Conservation (phyloP, 2,113 vertebrate species). For the Calyptomena viridis region DNA sequence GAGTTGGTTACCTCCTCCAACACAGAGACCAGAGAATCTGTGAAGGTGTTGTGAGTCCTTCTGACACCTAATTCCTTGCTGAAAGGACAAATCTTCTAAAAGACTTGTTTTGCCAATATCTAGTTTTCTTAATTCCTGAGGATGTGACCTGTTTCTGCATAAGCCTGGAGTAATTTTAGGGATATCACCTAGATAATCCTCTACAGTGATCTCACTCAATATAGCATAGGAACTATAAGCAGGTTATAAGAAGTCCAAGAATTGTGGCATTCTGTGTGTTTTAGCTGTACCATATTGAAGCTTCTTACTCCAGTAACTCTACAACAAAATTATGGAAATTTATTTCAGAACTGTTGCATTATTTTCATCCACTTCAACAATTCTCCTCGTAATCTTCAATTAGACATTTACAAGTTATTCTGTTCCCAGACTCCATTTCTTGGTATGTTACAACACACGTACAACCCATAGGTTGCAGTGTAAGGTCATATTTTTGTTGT, state of each 20-base stretch:
- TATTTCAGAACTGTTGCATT: not conserved
- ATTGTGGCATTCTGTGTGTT: not conserved
- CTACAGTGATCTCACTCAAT: not conserved
- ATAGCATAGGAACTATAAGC: not conserved
- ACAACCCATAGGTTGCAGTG: not conserved
- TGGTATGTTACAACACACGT: not conserved
- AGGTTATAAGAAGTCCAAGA: not conserved
- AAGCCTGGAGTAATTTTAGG: not conserved
- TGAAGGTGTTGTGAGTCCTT: not conserved
- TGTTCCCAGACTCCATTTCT: not conserved
- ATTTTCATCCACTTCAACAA: not conserved
- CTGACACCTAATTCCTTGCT: not conserved
- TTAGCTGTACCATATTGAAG: not conserved
- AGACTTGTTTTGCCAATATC: not conserved
- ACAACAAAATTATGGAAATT: constrained; percentile 38
- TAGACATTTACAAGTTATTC: not conserved
- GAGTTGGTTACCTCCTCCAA: not conserved
- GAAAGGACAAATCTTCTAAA: not conserved
- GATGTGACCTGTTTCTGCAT: not conserved
- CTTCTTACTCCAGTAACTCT: not conserved
- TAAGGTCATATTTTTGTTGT: not conserved
- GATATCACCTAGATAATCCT: not conserved
- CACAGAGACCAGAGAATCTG: not conserved
- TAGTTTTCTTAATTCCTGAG: not conserved
- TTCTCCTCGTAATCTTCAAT: constrained; percentile 29